phyloP scores from a whole-genome alignment of 2,797 vertebrate genomes.

The Aldrovandia affinis region DNA sequence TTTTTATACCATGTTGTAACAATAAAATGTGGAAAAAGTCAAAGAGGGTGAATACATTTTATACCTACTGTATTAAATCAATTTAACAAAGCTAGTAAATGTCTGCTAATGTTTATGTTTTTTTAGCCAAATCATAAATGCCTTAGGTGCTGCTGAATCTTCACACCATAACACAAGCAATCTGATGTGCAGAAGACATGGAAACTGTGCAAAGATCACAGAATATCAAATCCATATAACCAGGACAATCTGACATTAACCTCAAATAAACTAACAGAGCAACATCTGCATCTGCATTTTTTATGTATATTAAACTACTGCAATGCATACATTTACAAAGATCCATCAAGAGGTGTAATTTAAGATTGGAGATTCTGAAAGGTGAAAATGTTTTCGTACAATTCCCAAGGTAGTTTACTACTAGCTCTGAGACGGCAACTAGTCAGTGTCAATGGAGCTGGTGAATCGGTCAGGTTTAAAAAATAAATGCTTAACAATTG shows the following conservation, averaged over 20 bases:
- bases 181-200: background rate
- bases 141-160: background rate
- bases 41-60: too few relatives aligned
- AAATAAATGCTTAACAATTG: background rate
- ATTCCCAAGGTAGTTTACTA: background rate
- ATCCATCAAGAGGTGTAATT: background rate
- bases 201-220: background rate
- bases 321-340: background rate
- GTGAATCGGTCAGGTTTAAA: background rate
- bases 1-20: too few relatives aligned
- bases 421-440: background rate
- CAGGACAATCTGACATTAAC: conserved; percentile 1
- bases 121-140: background rate
- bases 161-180: background rate
- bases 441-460: background rate
- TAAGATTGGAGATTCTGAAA: background rate
- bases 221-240: background rate
- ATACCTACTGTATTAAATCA: background rate
- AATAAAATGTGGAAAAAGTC: too few relatives aligned
- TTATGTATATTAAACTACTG: background rate
- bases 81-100: conserved; percentile 7
- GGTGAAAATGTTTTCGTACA: background rate
- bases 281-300: background rate
- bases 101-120: background rate
- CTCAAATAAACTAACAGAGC: background rate